These are phyloP conservation scores for Girardia tigrina DNA, from an alignment of 2,888 invertebrate genomes.

Conservation along the genomic window DNA sequence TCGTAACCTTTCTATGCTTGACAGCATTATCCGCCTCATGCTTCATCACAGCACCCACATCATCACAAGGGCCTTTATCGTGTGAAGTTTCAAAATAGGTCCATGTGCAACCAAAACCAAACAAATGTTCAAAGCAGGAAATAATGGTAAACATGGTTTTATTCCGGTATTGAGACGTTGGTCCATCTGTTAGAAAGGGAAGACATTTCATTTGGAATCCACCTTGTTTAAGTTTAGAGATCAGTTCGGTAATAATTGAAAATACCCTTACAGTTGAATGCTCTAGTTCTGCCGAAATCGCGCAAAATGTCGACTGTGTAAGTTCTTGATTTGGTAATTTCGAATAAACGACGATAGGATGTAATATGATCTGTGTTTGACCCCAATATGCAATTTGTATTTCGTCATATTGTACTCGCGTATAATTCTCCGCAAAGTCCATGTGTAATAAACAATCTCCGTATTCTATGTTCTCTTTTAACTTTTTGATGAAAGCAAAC, in stretches of 20 bases:
- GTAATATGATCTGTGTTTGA: conserved; percentile 37
- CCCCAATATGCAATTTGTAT: conserved; percentile 38
- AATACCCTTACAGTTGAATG: conserved; percentile 37
- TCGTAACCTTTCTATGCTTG: not conserved
- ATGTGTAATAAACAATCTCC: conserved; percentile 38
- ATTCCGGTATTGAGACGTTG: conserved; percentile 39
- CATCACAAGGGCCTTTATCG: conserved; percentile 36
- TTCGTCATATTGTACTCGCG: conserved; percentile 36
- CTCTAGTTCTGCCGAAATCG: conserved; percentile 6
- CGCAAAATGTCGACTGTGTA: not conserved
- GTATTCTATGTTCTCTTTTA: conserved; percentile 37
- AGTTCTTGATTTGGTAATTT: conserved; percentile 37
- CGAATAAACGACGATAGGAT: conserved; percentile 38
- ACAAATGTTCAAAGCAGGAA: conserved; percentile 33
- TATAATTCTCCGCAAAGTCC: conserved; percentile 38
- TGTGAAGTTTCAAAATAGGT: conserved; percentile 36
- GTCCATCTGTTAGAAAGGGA: conserved; percentile 38
- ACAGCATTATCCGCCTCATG: conserved; percentile 37
- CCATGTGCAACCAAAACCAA: conserved; percentile 37
- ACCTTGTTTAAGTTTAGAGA: conserved; percentile 34
- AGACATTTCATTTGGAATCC: conserved; percentile 17
- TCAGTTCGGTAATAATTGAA: conserved; percentile 37
- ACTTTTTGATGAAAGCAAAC: conserved; percentile 36
- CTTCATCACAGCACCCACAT: not conserved
- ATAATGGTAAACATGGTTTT: conserved; percentile 38